These are phyloP conservation scores for Petrocephalus microphthalmus DNA, from an alignment of 2,113 vertebrate species.

Conservation along the genomic window DNA sequence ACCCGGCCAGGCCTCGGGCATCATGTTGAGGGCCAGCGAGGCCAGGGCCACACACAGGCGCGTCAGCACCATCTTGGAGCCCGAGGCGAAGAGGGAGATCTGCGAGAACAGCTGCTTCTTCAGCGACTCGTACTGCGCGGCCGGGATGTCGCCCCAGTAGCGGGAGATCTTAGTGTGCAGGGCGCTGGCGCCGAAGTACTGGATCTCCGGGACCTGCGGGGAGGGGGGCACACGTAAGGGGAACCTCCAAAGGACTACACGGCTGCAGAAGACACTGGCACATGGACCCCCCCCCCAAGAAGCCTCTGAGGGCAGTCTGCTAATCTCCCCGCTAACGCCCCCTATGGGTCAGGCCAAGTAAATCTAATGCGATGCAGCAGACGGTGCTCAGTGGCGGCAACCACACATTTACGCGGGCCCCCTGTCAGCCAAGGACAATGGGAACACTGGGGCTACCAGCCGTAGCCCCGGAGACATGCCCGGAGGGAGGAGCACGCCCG, in stretches of 20 bases:
- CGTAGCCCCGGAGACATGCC: background rate
- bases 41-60: conserved; percentile 92
- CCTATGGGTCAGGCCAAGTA: background rate
- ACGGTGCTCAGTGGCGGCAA: background rate
- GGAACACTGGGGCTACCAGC: background rate
- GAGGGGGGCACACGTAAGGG: background rate
- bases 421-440: background rate
- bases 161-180: conserved; percentile 98
- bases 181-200: conserved; percentile 96
- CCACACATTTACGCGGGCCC: background rate
- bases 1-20: conserved; percentile 93
- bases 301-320: background rate
- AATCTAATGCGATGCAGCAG: background rate
- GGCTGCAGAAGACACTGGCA: background rate
- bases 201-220: conserved; percentile 88
- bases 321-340: background rate
- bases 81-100: conserved; percentile 86
- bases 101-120: conserved; percentile 95
- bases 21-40: conserved; percentile 93
- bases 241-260: background rate
- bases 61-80: conserved; percentile 96
- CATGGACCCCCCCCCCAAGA: background rate
- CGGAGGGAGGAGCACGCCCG: background rate
- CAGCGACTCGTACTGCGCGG: conserved; percentile 90
- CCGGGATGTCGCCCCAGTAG: conserved; percentile 95